Conservation (phyloP, 2,888 invertebrate genomes). For the Chaetoderma sp. region DNA sequence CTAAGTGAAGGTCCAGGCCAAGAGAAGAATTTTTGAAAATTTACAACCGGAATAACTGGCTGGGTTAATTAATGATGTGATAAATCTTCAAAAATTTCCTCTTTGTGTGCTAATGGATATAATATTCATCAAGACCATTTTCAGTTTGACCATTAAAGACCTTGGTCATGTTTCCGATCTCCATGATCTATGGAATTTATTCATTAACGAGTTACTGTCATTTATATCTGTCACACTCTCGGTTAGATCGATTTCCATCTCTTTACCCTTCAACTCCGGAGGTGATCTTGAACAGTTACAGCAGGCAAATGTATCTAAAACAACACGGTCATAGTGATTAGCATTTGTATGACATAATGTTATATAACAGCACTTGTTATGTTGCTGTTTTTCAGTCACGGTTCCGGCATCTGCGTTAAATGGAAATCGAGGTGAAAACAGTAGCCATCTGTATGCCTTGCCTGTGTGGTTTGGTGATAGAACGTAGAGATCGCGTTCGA, state of each 20-base stretch:
- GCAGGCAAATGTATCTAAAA: constrained; percentile 24
- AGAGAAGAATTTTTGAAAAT: no score
- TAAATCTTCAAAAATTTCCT: no score
- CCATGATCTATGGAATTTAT: no score
- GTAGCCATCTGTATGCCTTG: constrained; percentile 49
- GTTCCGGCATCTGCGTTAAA: constrained; percentile 20
- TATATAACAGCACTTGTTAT: constrained; percentile 42
- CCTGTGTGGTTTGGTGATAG: constrained; percentile 51
- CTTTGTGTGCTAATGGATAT: no score
- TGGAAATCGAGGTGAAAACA: constrained; percentile 47
- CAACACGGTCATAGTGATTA: constrained; percentile 58
- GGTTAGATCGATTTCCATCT: no score
- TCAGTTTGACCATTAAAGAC: no score
- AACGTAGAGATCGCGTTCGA: constrained; percentile 52
- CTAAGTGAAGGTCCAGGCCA: no score
- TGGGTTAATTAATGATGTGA: no score
- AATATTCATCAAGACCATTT: no score
- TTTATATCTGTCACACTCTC: neutral
- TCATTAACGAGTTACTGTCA: neutral
- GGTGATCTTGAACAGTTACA: constrained; percentile 52
- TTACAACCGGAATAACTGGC: no score
- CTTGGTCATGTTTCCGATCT: no score
- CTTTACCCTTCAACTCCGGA: constrained; percentile 44
- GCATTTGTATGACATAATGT: constrained; percentile 60
- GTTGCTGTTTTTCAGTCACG: constrained; percentile 17